Conservation (phyloP, 2,797 vertebrate species). For the Florisuga fusca region DNA sequence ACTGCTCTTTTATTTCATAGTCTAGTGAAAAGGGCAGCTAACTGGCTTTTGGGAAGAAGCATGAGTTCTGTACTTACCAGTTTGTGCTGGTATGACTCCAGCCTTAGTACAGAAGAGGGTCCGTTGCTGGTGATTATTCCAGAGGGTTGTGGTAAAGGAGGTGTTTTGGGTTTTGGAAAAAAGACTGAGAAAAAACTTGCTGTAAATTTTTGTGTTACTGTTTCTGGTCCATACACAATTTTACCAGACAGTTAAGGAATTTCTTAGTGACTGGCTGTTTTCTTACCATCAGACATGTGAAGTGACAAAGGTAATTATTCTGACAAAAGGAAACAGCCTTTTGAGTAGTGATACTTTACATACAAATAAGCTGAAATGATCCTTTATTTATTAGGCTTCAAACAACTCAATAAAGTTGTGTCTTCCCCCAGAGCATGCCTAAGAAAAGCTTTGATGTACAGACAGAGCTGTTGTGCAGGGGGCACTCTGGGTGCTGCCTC, state of each 20-base stretch:
- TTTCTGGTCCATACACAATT: not conserved
- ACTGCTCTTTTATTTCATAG: not conserved
- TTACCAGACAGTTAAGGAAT: not conserved
- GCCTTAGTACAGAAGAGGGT: not conserved
- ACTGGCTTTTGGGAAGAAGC: not conserved
- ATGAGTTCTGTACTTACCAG: not conserved
- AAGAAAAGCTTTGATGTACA: not conserved
- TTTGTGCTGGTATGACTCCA: not conserved
- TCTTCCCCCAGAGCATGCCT: not conserved
- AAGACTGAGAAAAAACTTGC: not conserved
- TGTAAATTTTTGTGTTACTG: not conserved
- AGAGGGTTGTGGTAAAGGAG: not conserved
- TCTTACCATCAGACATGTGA: not conserved
- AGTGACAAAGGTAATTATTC: not conserved
- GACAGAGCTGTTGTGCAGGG: constrained; percentile 51
- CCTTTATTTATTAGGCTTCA: not conserved
- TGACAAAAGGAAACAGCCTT: not conserved
- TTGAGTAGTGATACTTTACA: not conserved
- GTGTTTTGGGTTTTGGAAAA: not conserved
- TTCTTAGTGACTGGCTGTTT: not conserved
- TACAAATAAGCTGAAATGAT: not conserved
- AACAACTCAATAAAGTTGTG: not conserved
- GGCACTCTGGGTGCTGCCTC: constrained; percentile 10
- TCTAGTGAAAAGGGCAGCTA: not conserved
- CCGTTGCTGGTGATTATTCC: not conserved